Conservation (phyloP, 2,888 invertebrate species). For the Lochmaea capreae region DNA sequence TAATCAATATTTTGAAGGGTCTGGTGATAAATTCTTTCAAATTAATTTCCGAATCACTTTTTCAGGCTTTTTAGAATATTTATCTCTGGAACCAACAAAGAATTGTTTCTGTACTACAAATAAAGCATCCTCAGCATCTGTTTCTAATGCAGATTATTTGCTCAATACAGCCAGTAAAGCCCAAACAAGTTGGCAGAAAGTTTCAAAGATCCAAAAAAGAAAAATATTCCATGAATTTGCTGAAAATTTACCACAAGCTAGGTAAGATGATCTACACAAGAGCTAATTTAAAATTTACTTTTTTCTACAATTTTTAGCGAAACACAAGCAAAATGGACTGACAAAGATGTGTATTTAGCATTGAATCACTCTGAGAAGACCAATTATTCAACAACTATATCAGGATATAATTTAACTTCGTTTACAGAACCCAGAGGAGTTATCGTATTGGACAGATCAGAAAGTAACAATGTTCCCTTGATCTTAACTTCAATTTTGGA, state of each 20-base stretch:
- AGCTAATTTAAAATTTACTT: neutral
- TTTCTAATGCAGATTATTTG: constrained; percentile 64
- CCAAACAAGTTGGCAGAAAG: constrained; percentile 61
- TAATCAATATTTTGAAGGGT: constrained; percentile 4
- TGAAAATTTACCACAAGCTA: constrained; percentile 41
- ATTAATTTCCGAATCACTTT: constrained; percentile 12
- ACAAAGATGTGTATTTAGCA: constrained; percentile 45
- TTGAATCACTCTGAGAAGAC: constrained; percentile 28
- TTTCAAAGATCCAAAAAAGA: constrained; percentile 45
- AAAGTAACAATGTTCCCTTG: constrained; percentile 44
- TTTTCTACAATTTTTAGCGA: neutral
- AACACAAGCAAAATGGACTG: constrained; percentile 38
- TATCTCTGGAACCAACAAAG: constrained; percentile 13
- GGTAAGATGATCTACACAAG: constrained; percentile 33
- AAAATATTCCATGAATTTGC: constrained; percentile 50
- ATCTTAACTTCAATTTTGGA: constrained; percentile 55
- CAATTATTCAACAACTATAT: constrained; percentile 13
- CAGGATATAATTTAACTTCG: constrained; percentile 47
- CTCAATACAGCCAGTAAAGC: constrained; percentile 67
- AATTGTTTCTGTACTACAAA: neutral
- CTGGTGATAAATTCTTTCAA: too few species aligned
- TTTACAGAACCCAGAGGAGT: constrained; percentile 55
- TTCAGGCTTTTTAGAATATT: constrained; percentile 47
- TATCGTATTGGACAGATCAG: constrained; percentile 51
- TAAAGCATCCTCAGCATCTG: constrained; percentile 17